Evolutionary conservation across 2,888 invertebrate species (phyloP).

Genomic region (Mimumesa dahlbomi): DNA sequence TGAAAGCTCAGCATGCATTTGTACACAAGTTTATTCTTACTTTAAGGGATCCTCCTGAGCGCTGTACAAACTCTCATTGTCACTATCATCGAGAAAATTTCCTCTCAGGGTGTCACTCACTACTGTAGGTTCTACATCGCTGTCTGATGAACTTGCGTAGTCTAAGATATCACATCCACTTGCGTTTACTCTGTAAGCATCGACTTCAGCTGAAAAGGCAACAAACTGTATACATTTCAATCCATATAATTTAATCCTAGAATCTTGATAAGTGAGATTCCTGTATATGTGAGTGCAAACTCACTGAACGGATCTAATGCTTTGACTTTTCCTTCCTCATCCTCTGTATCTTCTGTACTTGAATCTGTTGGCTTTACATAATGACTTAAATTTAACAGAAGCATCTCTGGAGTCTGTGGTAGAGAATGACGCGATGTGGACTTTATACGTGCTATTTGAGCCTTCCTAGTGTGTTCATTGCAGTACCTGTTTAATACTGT

Average conservation of each 20-base stretch:
- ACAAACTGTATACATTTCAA: not conserved
- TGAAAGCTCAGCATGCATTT: not conserved
- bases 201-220: conserved; percentile 81
- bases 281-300: conserved; percentile 41
- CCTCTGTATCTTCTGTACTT: conserved; percentile 79
- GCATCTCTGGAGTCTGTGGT: conserved; percentile 85
- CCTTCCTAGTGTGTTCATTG: conserved; percentile 86
- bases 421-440: conserved; percentile 84
- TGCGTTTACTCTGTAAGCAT: conserved; percentile 81
- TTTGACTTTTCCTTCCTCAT: conserved; percentile 81
- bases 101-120: conserved; percentile 85
- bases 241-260: too few relatives aligned
- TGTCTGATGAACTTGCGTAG: conserved; percentile 88
- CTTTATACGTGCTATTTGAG: conserved; percentile 84
- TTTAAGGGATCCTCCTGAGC: conserved; percentile 89
- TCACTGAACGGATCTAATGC: conserved; percentile 84
- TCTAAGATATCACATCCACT: conserved; percentile 84
- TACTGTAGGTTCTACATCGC: conserved; percentile 86
- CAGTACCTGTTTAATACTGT: conserved; percentile 82
- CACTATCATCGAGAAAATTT: conserved; percentile 86
- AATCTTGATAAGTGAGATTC: too few relatives aligned
- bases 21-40: conserved; percentile 79
- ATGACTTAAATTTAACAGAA: conserved; percentile 85
- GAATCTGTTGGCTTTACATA: conserved; percentile 81
- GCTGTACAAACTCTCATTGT: conserved; percentile 89